phyloP scores from a whole-genome alignment of 2,797 vertebrate genomes.

The Heliangelus exortis region DNA sequence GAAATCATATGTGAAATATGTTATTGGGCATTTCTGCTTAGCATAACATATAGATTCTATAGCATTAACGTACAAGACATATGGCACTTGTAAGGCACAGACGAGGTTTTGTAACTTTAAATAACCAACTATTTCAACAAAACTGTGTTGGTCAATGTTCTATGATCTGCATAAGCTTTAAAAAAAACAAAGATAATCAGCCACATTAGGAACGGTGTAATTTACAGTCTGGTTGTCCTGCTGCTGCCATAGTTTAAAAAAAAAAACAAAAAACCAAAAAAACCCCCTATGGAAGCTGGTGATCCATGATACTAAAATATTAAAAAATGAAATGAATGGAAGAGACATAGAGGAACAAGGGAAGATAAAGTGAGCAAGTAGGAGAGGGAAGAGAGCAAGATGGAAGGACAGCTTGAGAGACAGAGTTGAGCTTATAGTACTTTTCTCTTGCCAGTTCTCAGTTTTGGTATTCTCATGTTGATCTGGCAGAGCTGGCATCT shows the following conservation, averaged over 20 bases:
- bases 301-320: background rate
- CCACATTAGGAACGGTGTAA: background rate
- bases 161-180: background rate
- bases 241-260: background rate
- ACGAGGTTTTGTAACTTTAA: background rate
- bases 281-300: background rate
- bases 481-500: background rate
- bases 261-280: no score
- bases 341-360: background rate
- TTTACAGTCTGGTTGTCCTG: background rate
- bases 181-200: background rate
- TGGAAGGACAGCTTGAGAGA: background rate
- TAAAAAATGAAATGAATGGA: background rate
- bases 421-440: background rate
- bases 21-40: background rate
- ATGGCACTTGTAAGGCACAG: background rate
- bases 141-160: background rate
- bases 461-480: background rate
- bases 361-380: rapidly evolving
- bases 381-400: background rate
- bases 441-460: background rate
- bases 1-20: background rate
- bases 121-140: background rate
- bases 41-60: background rate
- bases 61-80: background rate